Evolutionary conservation across 2,888 invertebrate genomes (phyloP), one percentile per base, ranked within the genome.

Genomic region (Synergus japonicus): DNA sequence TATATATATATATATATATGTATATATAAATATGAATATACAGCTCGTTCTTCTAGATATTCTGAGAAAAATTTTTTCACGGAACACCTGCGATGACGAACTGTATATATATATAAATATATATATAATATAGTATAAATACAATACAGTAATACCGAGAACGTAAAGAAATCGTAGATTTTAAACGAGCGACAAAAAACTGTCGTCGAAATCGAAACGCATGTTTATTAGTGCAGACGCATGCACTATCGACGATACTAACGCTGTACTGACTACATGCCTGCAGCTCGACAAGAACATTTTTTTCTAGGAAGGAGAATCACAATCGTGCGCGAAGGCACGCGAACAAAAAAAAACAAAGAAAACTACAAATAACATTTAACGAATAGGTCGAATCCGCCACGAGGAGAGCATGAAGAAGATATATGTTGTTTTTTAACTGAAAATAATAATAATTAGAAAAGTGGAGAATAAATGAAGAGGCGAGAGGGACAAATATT

Each of bases 81-180:
- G 67, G 44, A 15, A 69, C 18, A 49, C 44, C 46, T 44, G 12
- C 15, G 44, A 44, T 69, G 46, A 44, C 46, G 67, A 69, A 13
- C 46, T 46, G n/a, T 44, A 66, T 54, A 54, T 73, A 73, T 73
- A 73, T 60, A 79, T 76, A 73, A 65, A 79, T 77, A 77, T 73
- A 69, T 67, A 84, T 84, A 83, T 78, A 81, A 83, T 85, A 86
- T 85, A 83, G 80, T 81, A 84, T 83, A 85, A 83, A 73, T 44
- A 86, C 86, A 87, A 85, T 87, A 88, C 88, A 89, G 86, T 86
- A 88, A 88, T 89, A 89, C 88, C 85, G 87, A 88, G 84, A 83
- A 89, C 85, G 86, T 82, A 82, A 84, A 80, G 22, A 83, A 84
- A 82, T 83, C 67, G 64, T 76, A 77, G 66, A 63, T 46, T 46